phyloP scores from a whole-genome alignment of 2,888 invertebrate species.

The Diarsia dahlii region DNA sequence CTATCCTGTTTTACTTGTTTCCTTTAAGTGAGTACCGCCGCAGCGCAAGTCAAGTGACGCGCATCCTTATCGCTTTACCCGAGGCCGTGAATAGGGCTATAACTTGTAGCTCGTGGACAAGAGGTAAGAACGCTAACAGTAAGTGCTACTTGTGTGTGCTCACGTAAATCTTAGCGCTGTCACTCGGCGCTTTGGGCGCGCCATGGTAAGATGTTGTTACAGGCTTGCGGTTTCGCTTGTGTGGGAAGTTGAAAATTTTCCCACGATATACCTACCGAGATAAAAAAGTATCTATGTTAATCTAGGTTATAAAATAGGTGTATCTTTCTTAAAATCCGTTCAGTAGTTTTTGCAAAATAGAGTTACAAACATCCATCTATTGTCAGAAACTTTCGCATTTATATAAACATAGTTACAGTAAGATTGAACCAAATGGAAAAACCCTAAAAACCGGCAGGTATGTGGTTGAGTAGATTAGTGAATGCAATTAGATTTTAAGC shows the following conservation, averaged over 20 bases:
- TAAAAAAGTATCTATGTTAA: neutral
- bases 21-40: too few species aligned
- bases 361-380: too few species aligned
- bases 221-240: neutral
- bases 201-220: constrained; percentile 33
- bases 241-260: too few species aligned
- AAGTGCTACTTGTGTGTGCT: constrained; percentile 38
- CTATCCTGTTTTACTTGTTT: too few species aligned
- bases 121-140: constrained; percentile 17
- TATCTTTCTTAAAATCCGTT: neutral
- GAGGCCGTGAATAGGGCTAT: neutral
- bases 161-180: constrained; percentile 56
- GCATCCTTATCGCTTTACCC: neutral
- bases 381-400: too few species aligned
- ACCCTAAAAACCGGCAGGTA: too few species aligned
- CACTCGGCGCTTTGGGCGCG: constrained; percentile 27
- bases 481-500: too few species aligned
- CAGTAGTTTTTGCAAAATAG: neutral
- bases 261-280: neutral
- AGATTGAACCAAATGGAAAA: too few species aligned
- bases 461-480: too few species aligned
- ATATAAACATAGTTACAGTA: too few species aligned
- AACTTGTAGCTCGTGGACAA: neutral
- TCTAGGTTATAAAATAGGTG: too few species aligned
- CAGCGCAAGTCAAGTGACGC: too few species aligned